phyloP scores from a whole-genome alignment of 2,888 invertebrate species.

The Biston stratarius region DNA sequence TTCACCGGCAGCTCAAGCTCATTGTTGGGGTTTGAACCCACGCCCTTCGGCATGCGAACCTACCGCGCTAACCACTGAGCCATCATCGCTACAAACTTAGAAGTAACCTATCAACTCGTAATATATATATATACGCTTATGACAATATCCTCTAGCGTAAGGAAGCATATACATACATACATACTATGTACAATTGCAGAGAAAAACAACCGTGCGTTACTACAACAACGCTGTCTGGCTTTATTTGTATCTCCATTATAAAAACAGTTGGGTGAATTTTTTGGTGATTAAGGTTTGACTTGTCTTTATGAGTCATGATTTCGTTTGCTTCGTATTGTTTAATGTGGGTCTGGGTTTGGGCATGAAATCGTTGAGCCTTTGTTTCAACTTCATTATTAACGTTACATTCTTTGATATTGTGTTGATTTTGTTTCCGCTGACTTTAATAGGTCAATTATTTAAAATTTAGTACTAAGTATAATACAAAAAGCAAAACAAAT shows the following conservation, averaged over 20 bases:
- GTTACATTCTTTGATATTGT: neutral
- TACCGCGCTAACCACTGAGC: no score
- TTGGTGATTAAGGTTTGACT: neutral
- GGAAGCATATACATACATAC: no score
- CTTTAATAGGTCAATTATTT: neutral
- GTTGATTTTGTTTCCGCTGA: slow-evolving; percentile 3
- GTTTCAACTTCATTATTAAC: slow-evolving; percentile 9
- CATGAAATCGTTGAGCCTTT: slow-evolving; percentile 14
- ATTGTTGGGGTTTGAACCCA: no score
- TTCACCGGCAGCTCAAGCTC: no score
- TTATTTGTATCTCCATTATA: slow-evolving; percentile 2
- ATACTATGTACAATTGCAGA: neutral
- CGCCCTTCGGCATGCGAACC: no score
- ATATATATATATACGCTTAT: no score
- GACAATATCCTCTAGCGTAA: no score
- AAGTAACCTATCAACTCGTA: no score
- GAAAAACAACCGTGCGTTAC: slow-evolving; percentile 6
- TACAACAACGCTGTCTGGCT: neutral
- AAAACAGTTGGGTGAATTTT: slow-evolving; percentile 14
- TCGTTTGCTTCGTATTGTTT: slow-evolving; percentile 16
- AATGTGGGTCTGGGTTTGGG: slow-evolving; percentile 7
- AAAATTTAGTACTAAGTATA: neutral
- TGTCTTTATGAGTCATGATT: slow-evolving; percentile 12
- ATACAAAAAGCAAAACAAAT: no score
- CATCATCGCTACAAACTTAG: no score